Conservation (phyloP, 2,888 invertebrate species). For the Rhabditoides inermis region DNA sequence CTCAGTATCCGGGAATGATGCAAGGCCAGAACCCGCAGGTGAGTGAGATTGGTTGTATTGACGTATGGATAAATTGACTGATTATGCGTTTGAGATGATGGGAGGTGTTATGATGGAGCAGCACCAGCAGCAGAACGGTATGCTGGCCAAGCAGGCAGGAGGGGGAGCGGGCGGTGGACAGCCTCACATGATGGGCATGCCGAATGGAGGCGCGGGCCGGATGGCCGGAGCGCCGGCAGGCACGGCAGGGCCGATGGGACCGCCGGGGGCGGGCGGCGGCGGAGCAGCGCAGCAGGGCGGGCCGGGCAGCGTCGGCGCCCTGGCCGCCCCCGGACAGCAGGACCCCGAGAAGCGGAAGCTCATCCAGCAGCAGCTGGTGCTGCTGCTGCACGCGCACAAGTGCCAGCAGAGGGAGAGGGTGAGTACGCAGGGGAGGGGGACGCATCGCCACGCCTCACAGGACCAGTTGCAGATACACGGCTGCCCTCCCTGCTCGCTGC, state of each 20-base stretch:
- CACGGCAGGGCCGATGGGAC: constrained; percentile 3
- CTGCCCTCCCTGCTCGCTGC: constrained; percentile 75
- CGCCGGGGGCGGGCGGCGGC: constrained; percentile 6
- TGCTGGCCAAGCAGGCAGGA: too few relatives aligned
- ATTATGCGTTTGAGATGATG: too few relatives aligned
- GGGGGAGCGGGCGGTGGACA: too few relatives aligned
- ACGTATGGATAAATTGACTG: too few relatives aligned
- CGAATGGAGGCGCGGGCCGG: constrained; percentile 2
- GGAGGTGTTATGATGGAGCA: too few relatives aligned
- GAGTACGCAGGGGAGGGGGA: constrained; percentile 5
- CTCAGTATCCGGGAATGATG: too few relatives aligned
- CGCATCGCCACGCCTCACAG: constrained; percentile 3
- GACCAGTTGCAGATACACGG: constrained; percentile 20
- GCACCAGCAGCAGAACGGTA: too few relatives aligned
- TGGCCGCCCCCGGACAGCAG: constrained; percentile 56
- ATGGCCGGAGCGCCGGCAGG: constrained; percentile 3
- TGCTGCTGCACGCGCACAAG: constrained; percentile 94
- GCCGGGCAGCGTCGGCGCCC: constrained; percentile 9
- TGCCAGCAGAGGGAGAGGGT: constrained; percentile 78
- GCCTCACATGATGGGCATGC: too few relatives aligned
- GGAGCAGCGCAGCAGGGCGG: constrained; percentile 8
- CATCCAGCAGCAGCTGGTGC: constrained; percentile 93
- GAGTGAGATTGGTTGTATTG: too few relatives aligned
- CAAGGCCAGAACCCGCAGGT: too few relatives aligned
- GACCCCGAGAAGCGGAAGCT: constrained; percentile 95